Conservation (phyloP, 2,888 invertebrate species). For the Dryobotodes eremita region DNA sequence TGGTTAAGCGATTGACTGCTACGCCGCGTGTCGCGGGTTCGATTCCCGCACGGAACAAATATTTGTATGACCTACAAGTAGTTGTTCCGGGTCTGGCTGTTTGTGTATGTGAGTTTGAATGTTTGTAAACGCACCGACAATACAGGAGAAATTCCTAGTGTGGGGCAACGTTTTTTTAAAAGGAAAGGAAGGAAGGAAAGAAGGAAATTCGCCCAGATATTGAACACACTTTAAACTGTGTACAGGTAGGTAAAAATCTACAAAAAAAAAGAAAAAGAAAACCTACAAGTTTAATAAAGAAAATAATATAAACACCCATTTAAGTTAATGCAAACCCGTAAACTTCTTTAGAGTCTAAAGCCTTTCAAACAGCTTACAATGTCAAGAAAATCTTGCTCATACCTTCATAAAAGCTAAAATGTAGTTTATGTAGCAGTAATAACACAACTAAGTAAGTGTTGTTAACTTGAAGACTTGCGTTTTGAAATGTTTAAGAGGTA, state of each 20-base stretch:
- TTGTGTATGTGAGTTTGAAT: no score
- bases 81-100: no score
- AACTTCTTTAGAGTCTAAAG: background rate
- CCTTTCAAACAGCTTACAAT: constrained; percentile 40
- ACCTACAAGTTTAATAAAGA: background rate
- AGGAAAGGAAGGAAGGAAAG: no score
- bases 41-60: no score
- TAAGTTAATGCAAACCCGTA: constrained; percentile 10
- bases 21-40: no score
- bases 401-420: constrained; percentile 41
- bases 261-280: no score
- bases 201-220: background rate
- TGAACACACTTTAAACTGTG: background rate
- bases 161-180: no score
- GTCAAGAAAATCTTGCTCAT: constrained; percentile 35
- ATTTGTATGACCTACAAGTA: no score
- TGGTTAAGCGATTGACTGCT: no score
- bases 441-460: constrained; percentile 43
- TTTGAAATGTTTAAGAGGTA: constrained; percentile 11
- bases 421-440: constrained; percentile 44
- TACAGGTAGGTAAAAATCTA: background rate
- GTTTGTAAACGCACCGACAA: no score
- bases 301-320: background rate
- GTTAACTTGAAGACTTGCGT: constrained; percentile 14
- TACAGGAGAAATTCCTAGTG: no score